Percentiles rank a stretch among this genome's conserved stretches.
Conservation (phyloP, 2,888 invertebrate genomes). For the Rhyacophila evoluta region DNA sequence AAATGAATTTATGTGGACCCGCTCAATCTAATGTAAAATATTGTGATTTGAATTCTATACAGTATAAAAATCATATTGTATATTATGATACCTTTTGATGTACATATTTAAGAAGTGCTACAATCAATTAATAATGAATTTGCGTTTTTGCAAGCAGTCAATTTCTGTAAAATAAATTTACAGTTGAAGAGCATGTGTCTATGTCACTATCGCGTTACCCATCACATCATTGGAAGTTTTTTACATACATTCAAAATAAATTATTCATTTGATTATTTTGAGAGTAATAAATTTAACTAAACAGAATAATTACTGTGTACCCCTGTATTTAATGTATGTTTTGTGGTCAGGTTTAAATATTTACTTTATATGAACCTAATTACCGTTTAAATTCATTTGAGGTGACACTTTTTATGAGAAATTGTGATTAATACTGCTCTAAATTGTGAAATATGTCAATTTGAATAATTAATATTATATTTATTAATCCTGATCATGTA, state of each 20-base stretch:
- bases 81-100: slow-evolving; percentile 34
- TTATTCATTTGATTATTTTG: too few species aligned
- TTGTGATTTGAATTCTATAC: slow-evolving; percentile 32
- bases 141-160: slow-evolving; percentile 1
- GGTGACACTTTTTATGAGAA: background rate
- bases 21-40: slow-evolving; percentile 43
- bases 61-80: slow-evolving; percentile 33
- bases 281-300: too few species aligned
- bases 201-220: background rate
- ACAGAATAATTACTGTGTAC: too few species aligned
- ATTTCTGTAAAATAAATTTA: slow-evolving; percentile 19
- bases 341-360: too few species aligned
- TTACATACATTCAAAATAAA: too few species aligned
- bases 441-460: slow-evolving; percentile 13
- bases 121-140: slow-evolving; percentile 11
- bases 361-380: too few species aligned
- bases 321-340: too few species aligned
- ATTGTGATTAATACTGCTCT: background rate
- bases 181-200: slow-evolving; percentile 19
- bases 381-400: too few species aligned
- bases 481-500: background rate
- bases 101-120: slow-evolving; percentile 37
- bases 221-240: background rate
- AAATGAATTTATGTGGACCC: slow-evolving; percentile 31
- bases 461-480: background rate